Base-by-base conservation (phyloP, 2,797 vertebrate genomes). In the Ptychadena robeensis region DNA sequence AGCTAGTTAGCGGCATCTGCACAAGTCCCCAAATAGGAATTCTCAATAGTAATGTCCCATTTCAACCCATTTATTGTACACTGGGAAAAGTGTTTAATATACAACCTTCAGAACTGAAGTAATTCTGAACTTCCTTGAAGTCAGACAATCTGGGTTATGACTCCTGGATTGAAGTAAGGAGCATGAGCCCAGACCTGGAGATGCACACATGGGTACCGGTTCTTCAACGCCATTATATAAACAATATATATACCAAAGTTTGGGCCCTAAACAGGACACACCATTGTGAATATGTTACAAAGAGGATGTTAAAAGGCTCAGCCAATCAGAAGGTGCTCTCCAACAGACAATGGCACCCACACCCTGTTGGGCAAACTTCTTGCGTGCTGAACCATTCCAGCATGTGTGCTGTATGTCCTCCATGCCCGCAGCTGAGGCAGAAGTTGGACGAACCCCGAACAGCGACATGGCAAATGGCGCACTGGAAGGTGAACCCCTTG, bases 311-410 rank as follows among this genome's bases (percentile, higher is more conserved):
- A 22, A 32, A 7, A 48, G 15, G 64, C 63, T 11, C 7, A 1
- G 14, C 18, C 3, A 27, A 31, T 81, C 28, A 99, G 92, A 98
- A 97, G 25, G 96, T 97, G 91, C 96, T 98, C 89, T 98, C 96
- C 0, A 97, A 93, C 75, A 98, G 91, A 85, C 98, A 99, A 90
- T 94, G 96, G 90, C 98, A 99, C 0, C 97, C 98, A 0, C 98
- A 99, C 84, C 98, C 98, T 0, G 97, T 96, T 64, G 98, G 97
- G 82, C 98, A 99, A 80, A 98, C 96, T 83, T 98, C 97, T 89
- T 97, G 97, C 0, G 91, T 93, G 35, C 97, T 93, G 77, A 99
- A 99, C 98, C 98, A 99, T 88, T 98, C 97, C 96, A 99, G 96
- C 97, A 99, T 98, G 89, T 98, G 98, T 81, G 93, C 94, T 66